Conservation (phyloP, 2,113 vertebrate species). For the Amblyornis subalaris region DNA sequence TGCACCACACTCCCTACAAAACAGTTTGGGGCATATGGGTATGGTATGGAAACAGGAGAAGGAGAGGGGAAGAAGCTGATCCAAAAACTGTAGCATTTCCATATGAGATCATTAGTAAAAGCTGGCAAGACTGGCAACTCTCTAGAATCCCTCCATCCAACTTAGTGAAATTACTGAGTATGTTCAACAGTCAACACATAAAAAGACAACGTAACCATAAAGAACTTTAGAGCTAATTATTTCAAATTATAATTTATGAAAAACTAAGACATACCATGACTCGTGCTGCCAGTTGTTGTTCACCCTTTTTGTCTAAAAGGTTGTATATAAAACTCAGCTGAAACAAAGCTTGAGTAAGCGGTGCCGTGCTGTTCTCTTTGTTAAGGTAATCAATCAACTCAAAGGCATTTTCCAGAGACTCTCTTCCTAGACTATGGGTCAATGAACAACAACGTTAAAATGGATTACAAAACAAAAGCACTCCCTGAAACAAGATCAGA, state of each 20-base stretch:
- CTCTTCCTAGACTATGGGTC: constrained; percentile 76
- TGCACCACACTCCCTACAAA: neutral
- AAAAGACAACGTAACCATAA: neutral
- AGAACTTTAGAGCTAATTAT: neutral
- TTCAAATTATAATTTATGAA: neutral
- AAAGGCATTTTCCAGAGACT: constrained; percentile 77
- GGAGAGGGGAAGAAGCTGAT: neutral
- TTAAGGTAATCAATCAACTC: constrained; percentile 77
- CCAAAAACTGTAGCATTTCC: neutral
- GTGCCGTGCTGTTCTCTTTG: constrained; percentile 79
- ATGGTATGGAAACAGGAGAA: neutral
- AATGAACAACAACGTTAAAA: constrained; percentile 32
- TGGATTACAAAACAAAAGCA: neutral
- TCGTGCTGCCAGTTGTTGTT: constrained; percentile 63
- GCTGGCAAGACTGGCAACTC: neutral
- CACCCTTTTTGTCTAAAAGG: constrained; percentile 83
- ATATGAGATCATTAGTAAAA: neutral
- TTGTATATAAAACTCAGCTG: constrained; percentile 79
- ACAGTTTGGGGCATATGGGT: neutral
- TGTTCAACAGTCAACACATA: neutral
- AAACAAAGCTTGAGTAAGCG: constrained; percentile 82
- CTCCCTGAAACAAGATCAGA: neutral
- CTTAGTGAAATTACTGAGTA: neutral
- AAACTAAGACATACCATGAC: constrained; percentile 76
- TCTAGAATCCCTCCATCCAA: neutral